Conservation (phyloP, 2,113 vertebrate genomes). For the Erinaceus europaeus region DNA sequence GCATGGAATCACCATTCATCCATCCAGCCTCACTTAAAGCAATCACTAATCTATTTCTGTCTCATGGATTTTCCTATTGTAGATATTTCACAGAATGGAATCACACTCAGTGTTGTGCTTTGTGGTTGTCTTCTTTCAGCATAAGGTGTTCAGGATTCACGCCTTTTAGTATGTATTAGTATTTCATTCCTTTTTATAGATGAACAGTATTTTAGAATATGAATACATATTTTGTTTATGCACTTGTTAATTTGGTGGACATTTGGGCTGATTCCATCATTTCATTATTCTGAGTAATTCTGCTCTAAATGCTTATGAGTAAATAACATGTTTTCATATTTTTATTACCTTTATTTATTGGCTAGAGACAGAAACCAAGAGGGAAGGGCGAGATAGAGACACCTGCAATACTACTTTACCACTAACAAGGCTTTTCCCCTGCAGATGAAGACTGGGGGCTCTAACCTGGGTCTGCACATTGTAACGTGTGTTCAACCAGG, state of each 20-base stretch:
- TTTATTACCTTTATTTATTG: not conserved
- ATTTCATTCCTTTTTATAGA: not conserved
- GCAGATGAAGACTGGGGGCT: too few species aligned
- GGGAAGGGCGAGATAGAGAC: too few species aligned
- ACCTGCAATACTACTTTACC: too few species aligned
- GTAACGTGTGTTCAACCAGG: not conserved
- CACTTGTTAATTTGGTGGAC: not conserved
- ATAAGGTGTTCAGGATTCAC: not conserved
- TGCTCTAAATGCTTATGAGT: not conserved
- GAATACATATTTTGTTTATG: not conserved
- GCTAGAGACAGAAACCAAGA: too few species aligned
- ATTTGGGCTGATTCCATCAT: not conserved
- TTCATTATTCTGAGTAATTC: not conserved
- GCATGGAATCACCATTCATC: too few species aligned
- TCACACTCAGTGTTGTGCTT: not conserved
- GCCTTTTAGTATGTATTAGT: not conserved
- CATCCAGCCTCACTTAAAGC: not conserved
- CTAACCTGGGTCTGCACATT: not conserved
- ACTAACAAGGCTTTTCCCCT: too few species aligned
- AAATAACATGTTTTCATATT: not conserved
- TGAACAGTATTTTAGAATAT: not conserved
- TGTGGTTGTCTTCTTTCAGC: not conserved
- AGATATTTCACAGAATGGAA: not conserved
- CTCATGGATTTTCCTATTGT: not conserved
- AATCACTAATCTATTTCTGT: not conserved